Conservation (phyloP, 2,797 vertebrate genomes). For the Sternarchorhynchus goeldii region DNA sequence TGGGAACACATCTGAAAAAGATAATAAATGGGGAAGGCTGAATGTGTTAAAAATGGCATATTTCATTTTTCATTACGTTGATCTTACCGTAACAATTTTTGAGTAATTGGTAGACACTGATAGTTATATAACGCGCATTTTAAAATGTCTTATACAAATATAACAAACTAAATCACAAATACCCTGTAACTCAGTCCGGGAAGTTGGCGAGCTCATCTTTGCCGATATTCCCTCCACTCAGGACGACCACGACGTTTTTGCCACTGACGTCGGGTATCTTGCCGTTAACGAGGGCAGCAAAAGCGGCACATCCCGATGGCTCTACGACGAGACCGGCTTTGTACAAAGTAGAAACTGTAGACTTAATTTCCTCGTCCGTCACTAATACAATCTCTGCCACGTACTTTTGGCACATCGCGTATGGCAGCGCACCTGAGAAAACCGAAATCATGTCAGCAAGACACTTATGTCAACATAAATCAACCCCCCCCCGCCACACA, state of each 20-base stretch:
- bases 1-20: no score
- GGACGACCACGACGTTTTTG: conserved; percentile 70
- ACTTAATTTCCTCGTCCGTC: conserved; percentile 74
- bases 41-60: neutral
- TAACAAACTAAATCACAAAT: neutral
- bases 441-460: neutral
- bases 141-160: neutral
- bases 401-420: conserved; percentile 69
- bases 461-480: neutral
- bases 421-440: conserved; percentile 70
- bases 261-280: conserved; percentile 70
- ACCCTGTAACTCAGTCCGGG: conserved; percentile 58
- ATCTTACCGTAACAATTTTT: neutral
- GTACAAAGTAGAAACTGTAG: conserved; percentile 72
- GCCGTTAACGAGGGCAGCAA: conserved; percentile 71
- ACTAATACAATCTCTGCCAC: conserved; percentile 76
- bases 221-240: conserved; percentile 77
- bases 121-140: no score
- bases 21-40: no score
- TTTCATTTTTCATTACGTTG: neutral
- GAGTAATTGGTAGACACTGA: no score
- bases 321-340: conserved; percentile 75
- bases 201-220: conserved; percentile 75
- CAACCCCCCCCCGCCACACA: neutral
- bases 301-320: conserved; percentile 73